phyloP scores from a whole-genome alignment of 2,113 vertebrate species.

The Ceyx margarethae region DNA sequence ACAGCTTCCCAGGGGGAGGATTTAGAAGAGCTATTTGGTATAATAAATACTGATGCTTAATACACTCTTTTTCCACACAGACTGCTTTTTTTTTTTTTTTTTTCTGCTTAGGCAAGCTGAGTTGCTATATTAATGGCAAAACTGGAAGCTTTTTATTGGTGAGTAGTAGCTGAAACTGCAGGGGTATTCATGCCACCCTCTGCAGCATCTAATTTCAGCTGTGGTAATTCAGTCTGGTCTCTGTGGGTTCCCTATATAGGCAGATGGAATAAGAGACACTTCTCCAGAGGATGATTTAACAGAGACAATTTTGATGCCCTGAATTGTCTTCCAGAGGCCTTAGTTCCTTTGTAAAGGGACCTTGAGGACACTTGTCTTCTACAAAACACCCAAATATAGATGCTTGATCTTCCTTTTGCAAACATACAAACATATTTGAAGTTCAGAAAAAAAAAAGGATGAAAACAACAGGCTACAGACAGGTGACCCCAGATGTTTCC shows the following conservation, averaged over 20 bases:
- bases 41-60: conserved; percentile 4
- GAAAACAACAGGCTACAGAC: background rate
- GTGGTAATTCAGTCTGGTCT: background rate
- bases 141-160: background rate
- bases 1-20: conserved; percentile 5
- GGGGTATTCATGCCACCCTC: background rate
- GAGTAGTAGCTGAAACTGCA: background rate
- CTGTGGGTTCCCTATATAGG: background rate
- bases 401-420: background rate
- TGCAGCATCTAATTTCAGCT: conserved; percentile 7
- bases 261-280: background rate
- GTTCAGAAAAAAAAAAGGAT: background rate
- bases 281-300: background rate
- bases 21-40: conserved; percentile 1
- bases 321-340: background rate
- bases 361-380: background rate
- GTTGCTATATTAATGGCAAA: background rate
- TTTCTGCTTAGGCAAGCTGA: conserved; percentile 15
- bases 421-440: background rate
- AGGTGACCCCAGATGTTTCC: background rate
- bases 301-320: background rate
- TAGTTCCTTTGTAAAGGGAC: background rate
- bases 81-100: background rate
- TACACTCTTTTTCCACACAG: background rate
- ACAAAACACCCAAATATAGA: background rate